Conservation (phyloP, 64 coral and sea anemone genomes). For the Catalaphyllia jardinei region DNA sequence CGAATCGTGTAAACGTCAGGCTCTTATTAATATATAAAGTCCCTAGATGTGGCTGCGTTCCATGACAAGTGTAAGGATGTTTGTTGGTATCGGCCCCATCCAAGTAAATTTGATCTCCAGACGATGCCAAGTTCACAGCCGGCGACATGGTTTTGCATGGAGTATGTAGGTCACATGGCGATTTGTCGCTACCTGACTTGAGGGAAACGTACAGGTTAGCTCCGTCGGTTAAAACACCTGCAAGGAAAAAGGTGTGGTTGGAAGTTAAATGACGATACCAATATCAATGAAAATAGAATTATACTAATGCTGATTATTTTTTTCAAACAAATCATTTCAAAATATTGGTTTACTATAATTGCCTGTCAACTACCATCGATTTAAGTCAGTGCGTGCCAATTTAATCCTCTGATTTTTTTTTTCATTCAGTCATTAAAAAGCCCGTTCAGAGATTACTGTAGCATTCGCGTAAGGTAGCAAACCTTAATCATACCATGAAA, state of each 20-base stretch:
- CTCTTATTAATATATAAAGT: not conserved
- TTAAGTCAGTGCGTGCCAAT: too few relatives aligned
- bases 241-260: not conserved
- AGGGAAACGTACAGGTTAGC: constrained; percentile 2
- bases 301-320: too few relatives aligned
- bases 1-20: not conserved
- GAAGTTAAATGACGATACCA: too few relatives aligned
- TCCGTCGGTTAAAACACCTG: not conserved
- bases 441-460: too few relatives aligned
- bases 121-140: not conserved
- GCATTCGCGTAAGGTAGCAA: too few relatives aligned
- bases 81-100: not conserved
- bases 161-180: not conserved
- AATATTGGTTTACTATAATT: too few relatives aligned
- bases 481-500: too few relatives aligned
- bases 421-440: too few relatives aligned
- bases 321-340: too few relatives aligned
- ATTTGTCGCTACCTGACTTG: not conserved
- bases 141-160: not conserved
- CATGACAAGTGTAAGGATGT: not conserved
- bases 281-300: too few relatives aligned
- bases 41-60: not conserved
- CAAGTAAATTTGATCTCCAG: not conserved
- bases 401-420: too few relatives aligned
- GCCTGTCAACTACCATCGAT: too few relatives aligned